Percentiles rank a stretch among this genome's conserved stretches.
Evolutionary conservation across 1,140 invertebrate genomes (phyloP).

Genomic region (Ericerus pela): DNA sequence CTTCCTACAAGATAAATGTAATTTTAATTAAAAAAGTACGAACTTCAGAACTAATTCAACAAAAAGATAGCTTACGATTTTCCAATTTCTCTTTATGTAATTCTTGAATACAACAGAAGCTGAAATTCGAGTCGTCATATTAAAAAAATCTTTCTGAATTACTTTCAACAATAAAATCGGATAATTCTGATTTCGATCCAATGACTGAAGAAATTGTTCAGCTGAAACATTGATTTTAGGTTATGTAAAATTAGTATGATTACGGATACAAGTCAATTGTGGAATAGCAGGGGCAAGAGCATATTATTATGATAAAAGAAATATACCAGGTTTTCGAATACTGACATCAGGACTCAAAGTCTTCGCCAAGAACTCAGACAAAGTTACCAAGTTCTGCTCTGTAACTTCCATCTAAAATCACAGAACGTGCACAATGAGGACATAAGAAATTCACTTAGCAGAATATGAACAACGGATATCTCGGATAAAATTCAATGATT

Average conservation of each 20-base stretch:
- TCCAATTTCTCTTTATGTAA: slow-evolving; percentile 90
- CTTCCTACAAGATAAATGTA: slow-evolving; percentile 41
- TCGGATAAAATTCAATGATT: too few species aligned
- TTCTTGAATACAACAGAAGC: slow-evolving; percentile 93
- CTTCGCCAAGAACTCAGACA: slow-evolving; percentile 70
- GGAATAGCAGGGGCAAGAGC: neutral
- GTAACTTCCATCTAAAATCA: slow-evolving; percentile 54
- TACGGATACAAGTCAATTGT: neutral
- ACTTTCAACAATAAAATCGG: slow-evolving; percentile 69
- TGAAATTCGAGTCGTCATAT: slow-evolving; percentile 67
- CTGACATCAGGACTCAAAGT: slow-evolving; percentile 73
- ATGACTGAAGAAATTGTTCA: slow-evolving; percentile 80
- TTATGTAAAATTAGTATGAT: neutral
- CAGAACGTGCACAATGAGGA: too few species aligned
- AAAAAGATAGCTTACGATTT: slow-evolving; percentile 46
- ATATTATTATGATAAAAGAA: slow-evolving; percentile 18
- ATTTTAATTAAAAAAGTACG: neutral
- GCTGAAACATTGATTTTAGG: slow-evolving; percentile 41
- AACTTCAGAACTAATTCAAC: neutral
- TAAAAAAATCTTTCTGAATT: slow-evolving; percentile 53
- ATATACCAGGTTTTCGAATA: slow-evolving; percentile 65
- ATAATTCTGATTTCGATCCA: slow-evolving; percentile 84
- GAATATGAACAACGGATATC: too few species aligned
- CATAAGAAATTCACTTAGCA: too few species aligned
- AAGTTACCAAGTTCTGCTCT: slow-evolving; percentile 59